Percentiles rank a stretch among this genome's conserved stretches.
Evolutionary conservation across 2,888 invertebrate species (phyloP).

Genomic region (Eristalinus sepulchralis): DNA sequence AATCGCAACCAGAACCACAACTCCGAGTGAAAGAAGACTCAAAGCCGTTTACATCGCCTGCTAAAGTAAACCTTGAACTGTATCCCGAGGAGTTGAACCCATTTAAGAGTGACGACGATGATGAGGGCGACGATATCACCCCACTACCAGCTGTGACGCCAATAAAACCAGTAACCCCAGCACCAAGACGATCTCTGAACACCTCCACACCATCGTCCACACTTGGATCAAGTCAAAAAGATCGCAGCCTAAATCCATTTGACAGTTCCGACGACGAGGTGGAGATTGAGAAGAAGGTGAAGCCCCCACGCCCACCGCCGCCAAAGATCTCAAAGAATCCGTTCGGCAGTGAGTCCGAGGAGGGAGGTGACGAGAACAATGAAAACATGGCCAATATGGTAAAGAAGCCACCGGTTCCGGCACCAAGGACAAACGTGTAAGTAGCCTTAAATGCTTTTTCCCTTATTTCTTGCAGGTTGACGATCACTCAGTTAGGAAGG

Average conservation of each 20-base stretch:
- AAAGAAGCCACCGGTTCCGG: constrained; percentile 77
- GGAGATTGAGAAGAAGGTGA: constrained; percentile 77
- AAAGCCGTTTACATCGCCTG: constrained; percentile 54
- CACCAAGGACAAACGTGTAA: constrained; percentile 78
- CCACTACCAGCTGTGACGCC: constrained; percentile 46
- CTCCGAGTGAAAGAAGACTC: constrained; percentile 30
- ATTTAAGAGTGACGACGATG: constrained; percentile 88
- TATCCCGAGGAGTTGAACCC: constrained; percentile 93
- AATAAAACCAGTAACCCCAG: constrained; percentile 47
- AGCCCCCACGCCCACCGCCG: constrained; percentile 81
- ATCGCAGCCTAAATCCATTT: constrained; percentile 84
- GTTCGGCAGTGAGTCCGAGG: constrained; percentile 88
- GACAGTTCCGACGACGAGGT: constrained; percentile 85
- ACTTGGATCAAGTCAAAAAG: constrained; percentile 42
- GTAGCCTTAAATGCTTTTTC: constrained; percentile 63
- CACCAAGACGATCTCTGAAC: constrained; percentile 48
- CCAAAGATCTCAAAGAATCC: constrained; percentile 84
- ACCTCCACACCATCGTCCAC: constrained; percentile 42
- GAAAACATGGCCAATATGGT: constrained; percentile 73
- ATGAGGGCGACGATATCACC: constrained; percentile 81
- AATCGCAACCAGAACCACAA: background rate
- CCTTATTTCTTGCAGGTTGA: background rate
- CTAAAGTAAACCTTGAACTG: constrained; percentile 65
- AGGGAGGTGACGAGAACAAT: constrained; percentile 74
- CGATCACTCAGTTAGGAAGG: background rate